phyloP scores from a whole-genome alignment of 2,797 vertebrate genomes.

The Aulostomus chinensis region DNA sequence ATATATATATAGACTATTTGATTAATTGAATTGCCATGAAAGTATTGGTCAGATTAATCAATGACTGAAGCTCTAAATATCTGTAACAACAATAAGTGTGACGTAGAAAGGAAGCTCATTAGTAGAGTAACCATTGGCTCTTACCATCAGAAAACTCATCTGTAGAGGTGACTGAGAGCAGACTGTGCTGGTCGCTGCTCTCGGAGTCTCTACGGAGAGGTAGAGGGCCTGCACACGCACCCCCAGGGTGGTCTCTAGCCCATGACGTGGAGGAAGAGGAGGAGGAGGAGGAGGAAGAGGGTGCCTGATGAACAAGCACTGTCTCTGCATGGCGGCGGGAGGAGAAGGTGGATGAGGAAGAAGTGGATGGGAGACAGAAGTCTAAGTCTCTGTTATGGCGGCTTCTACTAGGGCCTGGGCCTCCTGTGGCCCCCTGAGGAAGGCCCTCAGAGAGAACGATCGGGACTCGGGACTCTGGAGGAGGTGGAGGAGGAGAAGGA shows the following conservation, averaged over 20 bases:
- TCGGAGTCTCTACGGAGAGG: constrained; percentile 90
- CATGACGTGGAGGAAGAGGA: constrained; percentile 75
- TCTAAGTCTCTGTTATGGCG: constrained; percentile 79
- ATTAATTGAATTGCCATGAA: too few species aligned
- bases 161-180: constrained; percentile 90
- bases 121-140: too few species aligned
- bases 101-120: too few species aligned
- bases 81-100: too few species aligned
- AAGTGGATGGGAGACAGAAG: constrained; percentile 83
- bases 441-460: constrained; percentile 92
- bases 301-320: constrained; percentile 92
- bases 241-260: constrained; percentile 83
- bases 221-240: constrained; percentile 74
- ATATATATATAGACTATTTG: too few species aligned
- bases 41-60: too few species aligned
- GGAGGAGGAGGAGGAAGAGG: constrained; percentile 70
- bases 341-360: constrained; percentile 74
- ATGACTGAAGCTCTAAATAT: not conserved
- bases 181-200: constrained; percentile 95
- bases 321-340: constrained; percentile 86
- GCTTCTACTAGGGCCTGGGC: constrained; percentile 52
- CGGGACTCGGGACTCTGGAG: constrained; percentile 88
- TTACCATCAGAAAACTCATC: constrained; percentile 96
- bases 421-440: constrained; percentile 76
- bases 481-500: constrained; percentile 72